A percentile compares a stretch with the other conserved stretches of the same genome.
Conservation (phyloP, 2,113 vertebrate genomes). For the Cranoglanis bouderius region DNA sequence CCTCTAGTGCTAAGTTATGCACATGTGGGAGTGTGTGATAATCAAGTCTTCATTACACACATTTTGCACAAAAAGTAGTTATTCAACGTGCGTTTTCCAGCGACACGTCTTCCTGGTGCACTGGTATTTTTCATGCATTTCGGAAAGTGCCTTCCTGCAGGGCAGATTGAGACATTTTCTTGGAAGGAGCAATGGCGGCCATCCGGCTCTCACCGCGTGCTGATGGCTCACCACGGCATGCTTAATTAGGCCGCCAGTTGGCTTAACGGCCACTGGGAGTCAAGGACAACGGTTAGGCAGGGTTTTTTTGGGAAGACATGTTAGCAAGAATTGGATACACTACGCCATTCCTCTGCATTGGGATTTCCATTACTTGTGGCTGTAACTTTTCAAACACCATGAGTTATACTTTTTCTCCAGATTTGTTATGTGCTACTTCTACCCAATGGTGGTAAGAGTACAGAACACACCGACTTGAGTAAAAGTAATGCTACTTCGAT, state of each 20-base stretch:
- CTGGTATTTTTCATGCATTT: slow-evolving; percentile 38
- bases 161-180: slow-evolving; percentile 56
- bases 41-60: slow-evolving; percentile 27
- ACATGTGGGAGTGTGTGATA: slow-evolving; percentile 42
- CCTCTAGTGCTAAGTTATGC: slow-evolving; percentile 37
- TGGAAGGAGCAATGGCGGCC: slow-evolving; percentile 51
- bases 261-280: slow-evolving; percentile 50
- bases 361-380: slow-evolving; percentile 26
- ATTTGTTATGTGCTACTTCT: not conserved
- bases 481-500: not conserved
- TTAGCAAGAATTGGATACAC: slow-evolving; percentile 27
- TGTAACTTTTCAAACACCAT: slow-evolving; percentile 1
- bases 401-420: not conserved
- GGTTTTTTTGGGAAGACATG: slow-evolving; percentile 15
- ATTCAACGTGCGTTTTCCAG: slow-evolving; percentile 12
- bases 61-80: slow-evolving; percentile 19
- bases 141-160: slow-evolving; percentile 26
- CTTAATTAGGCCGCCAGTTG: slow-evolving; percentile 59
- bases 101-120: not conserved
- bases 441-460: not conserved
- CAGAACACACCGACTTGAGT: not conserved
- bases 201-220: slow-evolving; percentile 52
- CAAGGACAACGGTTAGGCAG: slow-evolving; percentile 21
- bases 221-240: slow-evolving; percentile 48
- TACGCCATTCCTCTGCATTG: slow-evolving; percentile 16